phyloP scores from a whole-genome alignment of 1,140 invertebrate species.

The Drosophila parabipectinata region DNA sequence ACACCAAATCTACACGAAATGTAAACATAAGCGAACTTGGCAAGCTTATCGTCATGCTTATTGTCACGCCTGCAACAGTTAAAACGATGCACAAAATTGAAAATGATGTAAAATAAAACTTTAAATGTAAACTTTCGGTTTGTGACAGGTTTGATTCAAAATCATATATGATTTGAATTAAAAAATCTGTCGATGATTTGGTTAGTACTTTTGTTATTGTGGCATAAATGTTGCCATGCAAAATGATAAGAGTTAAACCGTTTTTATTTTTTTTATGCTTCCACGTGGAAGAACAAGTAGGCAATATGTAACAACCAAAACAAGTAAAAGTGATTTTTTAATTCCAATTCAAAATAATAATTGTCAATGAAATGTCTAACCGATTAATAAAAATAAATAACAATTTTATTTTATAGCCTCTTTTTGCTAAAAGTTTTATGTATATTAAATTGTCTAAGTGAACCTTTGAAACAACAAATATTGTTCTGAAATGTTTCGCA shows the following conservation, averaged over 20 bases:
- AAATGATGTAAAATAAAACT: slow-evolving; percentile 35
- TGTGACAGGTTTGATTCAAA: slow-evolving; percentile 25
- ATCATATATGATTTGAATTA: background rate
- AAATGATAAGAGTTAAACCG: slow-evolving; percentile 6
- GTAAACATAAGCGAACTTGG: slow-evolving; percentile 9
- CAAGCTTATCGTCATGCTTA: background rate
- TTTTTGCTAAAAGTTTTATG: too few species aligned
- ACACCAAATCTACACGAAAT: slow-evolving; percentile 44
- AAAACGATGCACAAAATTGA: slow-evolving; percentile 54
- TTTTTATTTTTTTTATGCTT: slow-evolving; percentile 20
- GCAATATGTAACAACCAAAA: slow-evolving; percentile 7
- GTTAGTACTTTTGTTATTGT: background rate
- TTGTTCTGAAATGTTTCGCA: background rate
- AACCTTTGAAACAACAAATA: slow-evolving; percentile 8
- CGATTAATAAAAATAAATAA: too few species aligned
- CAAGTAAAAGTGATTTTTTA: slow-evolving; percentile 8
- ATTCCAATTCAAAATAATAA: too few species aligned
- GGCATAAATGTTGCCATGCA: slow-evolving; percentile 3
- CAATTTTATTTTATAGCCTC: too few species aligned
- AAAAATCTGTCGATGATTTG: background rate
- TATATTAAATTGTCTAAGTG: too few species aligned
- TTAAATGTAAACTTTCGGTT: slow-evolving; percentile 14
- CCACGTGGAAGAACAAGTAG: background rate
- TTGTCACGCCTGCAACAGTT: slow-evolving; percentile 47
- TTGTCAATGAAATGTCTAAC: too few species aligned